A percentile compares a stretch with the other conserved stretches of the same genome.
These are phyloP conservation scores for Thunnus albacares DNA, from an alignment of 2,797 vertebrate species.

Conservation along the genomic window DNA sequence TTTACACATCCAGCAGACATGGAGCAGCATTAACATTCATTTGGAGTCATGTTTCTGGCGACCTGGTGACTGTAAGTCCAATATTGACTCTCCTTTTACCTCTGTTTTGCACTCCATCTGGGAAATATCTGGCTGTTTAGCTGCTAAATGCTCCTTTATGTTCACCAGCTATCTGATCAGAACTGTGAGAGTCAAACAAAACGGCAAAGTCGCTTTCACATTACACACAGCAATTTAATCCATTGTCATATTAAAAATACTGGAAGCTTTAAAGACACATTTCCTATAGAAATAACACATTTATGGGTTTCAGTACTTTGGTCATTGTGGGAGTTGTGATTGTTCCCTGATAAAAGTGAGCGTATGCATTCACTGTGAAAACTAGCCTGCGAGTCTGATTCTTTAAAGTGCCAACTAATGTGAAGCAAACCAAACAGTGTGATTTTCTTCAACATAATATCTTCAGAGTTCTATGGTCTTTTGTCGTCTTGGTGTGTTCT, in stretches of 20 bases:
- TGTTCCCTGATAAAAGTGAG: not conserved
- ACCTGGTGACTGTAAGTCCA: no score
- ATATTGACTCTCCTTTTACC: not conserved
- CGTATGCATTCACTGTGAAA: not conserved
- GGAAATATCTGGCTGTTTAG: not conserved
- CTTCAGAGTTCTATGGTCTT: not conserved
- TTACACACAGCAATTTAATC: constrained; percentile 1
- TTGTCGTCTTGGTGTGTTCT: not conserved
- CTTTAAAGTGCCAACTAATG: not conserved
- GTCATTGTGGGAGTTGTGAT: constrained; percentile 6
- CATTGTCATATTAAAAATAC: not conserved
- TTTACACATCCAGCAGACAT: constrained; percentile 1
- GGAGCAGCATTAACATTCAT: constrained; percentile 4
- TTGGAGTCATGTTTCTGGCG: not conserved
- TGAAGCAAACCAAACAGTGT: not conserved
- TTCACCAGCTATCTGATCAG: not conserved
- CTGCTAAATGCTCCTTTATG: not conserved
- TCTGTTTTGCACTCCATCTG: constrained; percentile 6
- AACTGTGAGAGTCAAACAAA: not conserved
- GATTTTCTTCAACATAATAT: not conserved
- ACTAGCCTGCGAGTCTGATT: not conserved
- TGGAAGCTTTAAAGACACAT: not conserved
- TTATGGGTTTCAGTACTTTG: not conserved
- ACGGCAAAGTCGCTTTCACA: not conserved
- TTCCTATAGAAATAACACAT: not conserved